A percentile compares a stretch with the other conserved stretches of the same genome.
Evolutionary conservation across 2,797 vertebrate species (phyloP).

Genomic region (Thunnus albacares): DNA sequence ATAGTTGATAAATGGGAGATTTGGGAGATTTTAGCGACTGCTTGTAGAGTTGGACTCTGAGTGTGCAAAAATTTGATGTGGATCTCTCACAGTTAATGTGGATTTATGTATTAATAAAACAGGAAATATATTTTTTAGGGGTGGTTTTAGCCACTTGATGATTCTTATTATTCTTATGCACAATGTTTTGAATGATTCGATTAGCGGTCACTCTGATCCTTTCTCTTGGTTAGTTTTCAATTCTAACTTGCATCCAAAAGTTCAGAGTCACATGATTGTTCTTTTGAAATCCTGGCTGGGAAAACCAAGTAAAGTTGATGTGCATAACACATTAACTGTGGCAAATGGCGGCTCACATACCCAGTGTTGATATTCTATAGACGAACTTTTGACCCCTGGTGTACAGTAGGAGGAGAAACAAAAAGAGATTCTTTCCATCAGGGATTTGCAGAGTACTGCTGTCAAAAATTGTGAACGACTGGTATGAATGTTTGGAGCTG

Average conservation of each 20-base stretch:
- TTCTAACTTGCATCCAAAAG: neutral
- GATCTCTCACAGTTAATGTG: no score
- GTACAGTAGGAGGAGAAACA: neutral
- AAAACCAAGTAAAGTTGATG: neutral
- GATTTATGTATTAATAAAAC: no score
- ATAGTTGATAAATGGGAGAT: neutral
- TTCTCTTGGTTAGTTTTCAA: neutral
- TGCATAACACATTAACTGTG: no score
- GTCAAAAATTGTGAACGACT: constrained; percentile 12
- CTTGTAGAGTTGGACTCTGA: no score
- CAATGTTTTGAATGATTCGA: no score
- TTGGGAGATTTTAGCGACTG: neutral
- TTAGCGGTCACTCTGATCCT: neutral
- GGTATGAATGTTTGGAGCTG: constrained; percentile 20
- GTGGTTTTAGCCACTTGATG: no score
- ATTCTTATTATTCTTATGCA: no score
- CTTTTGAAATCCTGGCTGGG: neutral
- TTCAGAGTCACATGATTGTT: neutral
- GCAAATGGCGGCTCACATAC: no score
- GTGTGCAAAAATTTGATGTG: no score
- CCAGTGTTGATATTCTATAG: neutral
- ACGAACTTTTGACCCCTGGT: constrained; percentile 7
- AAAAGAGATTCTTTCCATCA: constrained; percentile 10
- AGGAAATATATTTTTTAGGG: no score
- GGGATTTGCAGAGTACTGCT: constrained; percentile 27